A percentile compares a stretch with the other conserved stretches of the same genome.
Evolutionary conservation across 2,888 invertebrate genomes (phyloP).

Genomic region (Brachylomia viminalis): DNA sequence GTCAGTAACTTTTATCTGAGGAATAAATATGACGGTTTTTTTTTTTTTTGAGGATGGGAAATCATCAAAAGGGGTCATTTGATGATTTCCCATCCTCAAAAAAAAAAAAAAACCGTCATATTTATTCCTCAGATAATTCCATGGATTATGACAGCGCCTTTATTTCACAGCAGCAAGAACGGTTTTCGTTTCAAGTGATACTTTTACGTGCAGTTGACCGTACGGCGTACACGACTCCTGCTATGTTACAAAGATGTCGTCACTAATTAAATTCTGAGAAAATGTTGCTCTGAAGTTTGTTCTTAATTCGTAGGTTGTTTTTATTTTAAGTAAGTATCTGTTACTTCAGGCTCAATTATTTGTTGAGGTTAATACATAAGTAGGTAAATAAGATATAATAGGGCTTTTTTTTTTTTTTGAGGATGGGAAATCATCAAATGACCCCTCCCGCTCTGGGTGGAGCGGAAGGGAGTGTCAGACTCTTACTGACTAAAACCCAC

Average conservation of each 20-base stretch:
- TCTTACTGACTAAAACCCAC: too few species aligned
- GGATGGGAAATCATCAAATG: too few species aligned
- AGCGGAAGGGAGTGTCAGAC: too few species aligned
- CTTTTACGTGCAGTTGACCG: neutral
- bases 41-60: too few species aligned
- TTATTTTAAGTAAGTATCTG: slow-evolving; percentile 14
- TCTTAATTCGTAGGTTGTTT: slow-evolving; percentile 38
- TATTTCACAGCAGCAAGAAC: neutral
- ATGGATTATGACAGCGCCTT: neutral
- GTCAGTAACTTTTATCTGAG: too few species aligned
- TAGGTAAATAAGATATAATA: neutral
- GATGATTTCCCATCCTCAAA: too few species aligned
- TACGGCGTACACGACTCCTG: slow-evolving; percentile 30
- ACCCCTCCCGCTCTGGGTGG: too few species aligned
- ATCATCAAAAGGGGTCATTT: too few species aligned
- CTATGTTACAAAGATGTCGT: slow-evolving; percentile 42
- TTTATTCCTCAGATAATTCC: too few species aligned
- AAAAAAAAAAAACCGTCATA: too few species aligned
- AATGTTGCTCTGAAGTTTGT: slow-evolving; percentile 56
- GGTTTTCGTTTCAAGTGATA: neutral
- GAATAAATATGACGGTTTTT: too few species aligned
- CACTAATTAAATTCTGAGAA: slow-evolving; percentile 60
- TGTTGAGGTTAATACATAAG: slow-evolving; percentile 23
- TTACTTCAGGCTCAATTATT: slow-evolving; percentile 12
- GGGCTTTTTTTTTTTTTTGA: too few species aligned